A percentile compares a stretch with the other conserved stretches of the same genome.
Conservation (phyloP, 2,888 invertebrate genomes). For the Pammene fasciana region DNA sequence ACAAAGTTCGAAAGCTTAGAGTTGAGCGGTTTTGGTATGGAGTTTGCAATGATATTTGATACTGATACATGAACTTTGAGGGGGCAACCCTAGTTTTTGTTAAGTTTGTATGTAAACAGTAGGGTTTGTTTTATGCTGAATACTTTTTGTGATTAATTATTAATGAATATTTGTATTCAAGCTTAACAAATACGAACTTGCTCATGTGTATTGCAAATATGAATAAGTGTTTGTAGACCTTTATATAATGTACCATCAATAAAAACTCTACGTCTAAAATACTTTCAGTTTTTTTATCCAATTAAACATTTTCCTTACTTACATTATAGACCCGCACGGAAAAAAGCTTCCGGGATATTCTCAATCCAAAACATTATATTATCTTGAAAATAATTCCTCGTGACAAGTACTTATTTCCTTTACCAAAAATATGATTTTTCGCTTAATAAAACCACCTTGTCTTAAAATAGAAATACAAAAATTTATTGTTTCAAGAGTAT, state of each 20-base stretch:
- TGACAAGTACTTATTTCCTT: too few species aligned
- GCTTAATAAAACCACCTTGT: too few species aligned
- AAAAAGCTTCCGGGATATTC: too few species aligned
- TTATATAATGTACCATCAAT: not conserved
- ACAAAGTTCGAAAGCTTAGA: conserved; percentile 13
- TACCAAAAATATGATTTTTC: too few species aligned
- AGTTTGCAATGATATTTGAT: conserved; percentile 35
- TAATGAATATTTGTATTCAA: conserved; percentile 29
- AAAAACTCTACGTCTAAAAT: too few species aligned
- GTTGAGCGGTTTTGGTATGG: conserved; percentile 12
- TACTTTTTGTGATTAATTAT: conserved; percentile 30
- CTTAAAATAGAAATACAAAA: too few species aligned
- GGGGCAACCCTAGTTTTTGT: conserved; percentile 30
- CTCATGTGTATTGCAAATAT: conserved; percentile 7
- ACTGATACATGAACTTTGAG: conserved; percentile 38
- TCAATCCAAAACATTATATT: too few species aligned
- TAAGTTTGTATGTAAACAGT: conserved; percentile 27
- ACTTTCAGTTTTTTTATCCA: too few species aligned
- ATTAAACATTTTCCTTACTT: too few species aligned
- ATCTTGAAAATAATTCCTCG: too few species aligned
- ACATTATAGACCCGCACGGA: too few species aligned
- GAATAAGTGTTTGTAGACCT: not conserved
- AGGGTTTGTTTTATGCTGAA: conserved; percentile 32
- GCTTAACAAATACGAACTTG: conserved; percentile 7
- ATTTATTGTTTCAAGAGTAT: too few species aligned